Evolutionary conservation across 2,113 vertebrate species (phyloP), one percentile per base, ranked within the genome.

Genomic region (Centropus bengalensis): DNA sequence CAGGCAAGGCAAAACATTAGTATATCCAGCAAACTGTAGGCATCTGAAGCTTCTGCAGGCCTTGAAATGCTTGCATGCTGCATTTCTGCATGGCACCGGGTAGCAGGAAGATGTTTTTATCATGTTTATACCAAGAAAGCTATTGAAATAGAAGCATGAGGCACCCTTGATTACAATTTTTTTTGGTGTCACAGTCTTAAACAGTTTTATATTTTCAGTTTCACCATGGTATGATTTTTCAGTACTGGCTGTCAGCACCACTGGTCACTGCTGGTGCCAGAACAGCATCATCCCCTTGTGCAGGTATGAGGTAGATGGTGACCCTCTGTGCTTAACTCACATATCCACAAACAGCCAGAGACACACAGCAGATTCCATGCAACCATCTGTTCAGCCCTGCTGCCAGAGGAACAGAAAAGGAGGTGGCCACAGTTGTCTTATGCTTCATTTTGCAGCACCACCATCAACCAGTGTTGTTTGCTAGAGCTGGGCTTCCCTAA

Each of bases 1-100:
- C 91, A 94, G 79, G 54, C 82, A 77, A 97, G 93, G 91, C 75
- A 93, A 94, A 95, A 74, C 76, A 92, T 93, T 27, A 77, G 75
- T 75, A 63, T 52, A 94, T 80, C 84, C 82, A 86, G 82, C 81
- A 95, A 91, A 81, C 33, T 91, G 75, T 67, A 54, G 96, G 71
- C 82, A 91, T 93, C 74, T 80, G 63, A 89, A 92, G 85, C 75
- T 94, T 86, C 87, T 94, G 83, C 70, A 52, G 52, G 83, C 36
- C 71, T 73, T n/a, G 26, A 82, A 89, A 80, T 52, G 71, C 55
- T 55, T 23, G 21, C 0, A 0, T 78, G 66, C 32, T 40, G 42
- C 21, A 17, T 47, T 86, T 90, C 66, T 78, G 60, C 10, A 5
- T 42, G 64, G 68, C 56, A 59, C 42, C 0, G 0, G 26, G n/a